Evolutionary conservation across 2,888 invertebrate species (phyloP).

Genomic region (Siphonodentalium dalli): DNA sequence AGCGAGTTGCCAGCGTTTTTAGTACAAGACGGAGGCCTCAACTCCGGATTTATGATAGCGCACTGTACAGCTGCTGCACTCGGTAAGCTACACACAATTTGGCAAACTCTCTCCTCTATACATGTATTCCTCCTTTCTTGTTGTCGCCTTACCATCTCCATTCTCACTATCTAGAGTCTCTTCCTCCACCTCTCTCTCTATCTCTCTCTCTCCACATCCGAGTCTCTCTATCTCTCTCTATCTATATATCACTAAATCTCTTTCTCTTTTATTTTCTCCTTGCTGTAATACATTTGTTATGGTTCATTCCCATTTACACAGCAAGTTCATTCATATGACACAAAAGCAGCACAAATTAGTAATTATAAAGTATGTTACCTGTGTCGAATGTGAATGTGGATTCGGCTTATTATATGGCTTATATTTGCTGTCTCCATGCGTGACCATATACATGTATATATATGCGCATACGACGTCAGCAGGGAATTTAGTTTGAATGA

Average conservation of each 20-base stretch:
- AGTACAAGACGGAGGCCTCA: constrained; percentile 74
- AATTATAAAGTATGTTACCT: background rate
- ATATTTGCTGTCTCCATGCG: background rate
- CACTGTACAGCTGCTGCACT: constrained; percentile 74
- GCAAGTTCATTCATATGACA: background rate
- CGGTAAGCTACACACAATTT: too few relatives aligned
- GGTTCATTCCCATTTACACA: background rate
- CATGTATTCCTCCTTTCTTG: background rate
- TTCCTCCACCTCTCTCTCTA: too few relatives aligned
- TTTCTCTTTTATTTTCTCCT: background rate
- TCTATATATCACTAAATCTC: too few relatives aligned
- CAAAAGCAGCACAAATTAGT: background rate
- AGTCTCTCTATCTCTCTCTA: background rate
- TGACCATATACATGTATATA: background rate
- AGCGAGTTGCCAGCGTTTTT: constrained; percentile 75
- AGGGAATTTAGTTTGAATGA: too few relatives aligned
- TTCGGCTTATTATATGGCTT: background rate
- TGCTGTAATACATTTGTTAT: background rate
- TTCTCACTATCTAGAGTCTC: background rate
- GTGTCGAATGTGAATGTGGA: background rate
- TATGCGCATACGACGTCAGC: too few relatives aligned
- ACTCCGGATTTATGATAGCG: constrained; percentile 76
- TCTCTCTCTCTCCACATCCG: too few relatives aligned
- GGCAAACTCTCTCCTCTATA: background rate
- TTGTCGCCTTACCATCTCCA: background rate